Evolutionary conservation across 2,888 invertebrate species (phyloP).

Genomic region (Alsophila aescularia): DNA sequence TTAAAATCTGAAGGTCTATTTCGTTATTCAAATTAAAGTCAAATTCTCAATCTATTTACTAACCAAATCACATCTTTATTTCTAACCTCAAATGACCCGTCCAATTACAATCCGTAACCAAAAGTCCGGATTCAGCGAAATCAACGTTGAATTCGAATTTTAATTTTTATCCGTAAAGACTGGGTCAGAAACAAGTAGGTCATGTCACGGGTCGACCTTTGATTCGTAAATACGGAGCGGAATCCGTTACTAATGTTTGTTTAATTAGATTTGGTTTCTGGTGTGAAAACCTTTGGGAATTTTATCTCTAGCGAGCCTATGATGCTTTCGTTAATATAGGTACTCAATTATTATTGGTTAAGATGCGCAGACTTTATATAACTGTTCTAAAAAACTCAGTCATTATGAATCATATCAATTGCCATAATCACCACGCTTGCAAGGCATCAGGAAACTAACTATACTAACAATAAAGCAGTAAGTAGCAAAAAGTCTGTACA

Average conservation of each 20-base stretch:
- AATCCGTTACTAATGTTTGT: constrained; percentile 20
- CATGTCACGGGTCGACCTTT: constrained; percentile 41
- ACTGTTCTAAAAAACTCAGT: too few relatives aligned
- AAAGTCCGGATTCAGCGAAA: constrained; percentile 20
- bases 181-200: constrained; percentile 44
- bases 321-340: too few relatives aligned
- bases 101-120: constrained; percentile 23
- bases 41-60: neutral
- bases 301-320: neutral
- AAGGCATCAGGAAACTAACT: too few relatives aligned
- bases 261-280: constrained; percentile 23
- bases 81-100: constrained; percentile 8
- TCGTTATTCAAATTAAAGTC: too few relatives aligned
- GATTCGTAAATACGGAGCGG: constrained; percentile 11
- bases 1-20: too few relatives aligned
- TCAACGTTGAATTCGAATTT: constrained; percentile 27
- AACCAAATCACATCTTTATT: constrained; percentile 8
- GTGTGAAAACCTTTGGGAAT: constrained; percentile 15
- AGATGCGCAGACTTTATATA: too few relatives aligned
- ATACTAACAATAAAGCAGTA: too few relatives aligned
- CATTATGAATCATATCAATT: too few relatives aligned
- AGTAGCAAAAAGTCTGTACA: too few relatives aligned
- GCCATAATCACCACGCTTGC: too few relatives aligned
- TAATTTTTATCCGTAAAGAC: constrained; percentile 38
- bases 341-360: too few relatives aligned